Percentiles rank a stretch among this genome's conserved stretches.
These are phyloP conservation scores for Poeciliopsis turrubarensis DNA, from an alignment of 2,113 vertebrate species.

Conservation along the genomic window DNA sequence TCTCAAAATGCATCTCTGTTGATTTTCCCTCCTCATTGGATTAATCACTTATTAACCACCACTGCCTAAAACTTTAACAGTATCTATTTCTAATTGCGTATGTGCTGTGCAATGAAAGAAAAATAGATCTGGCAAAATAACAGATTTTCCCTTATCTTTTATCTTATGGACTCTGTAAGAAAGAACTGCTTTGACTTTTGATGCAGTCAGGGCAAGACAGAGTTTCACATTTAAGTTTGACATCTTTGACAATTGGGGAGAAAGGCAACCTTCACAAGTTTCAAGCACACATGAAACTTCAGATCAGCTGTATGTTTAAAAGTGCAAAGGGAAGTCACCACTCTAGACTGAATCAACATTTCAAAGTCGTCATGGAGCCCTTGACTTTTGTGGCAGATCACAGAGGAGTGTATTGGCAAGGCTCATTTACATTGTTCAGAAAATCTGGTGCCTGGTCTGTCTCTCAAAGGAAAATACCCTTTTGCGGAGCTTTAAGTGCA, in stretches of 20 bases:
- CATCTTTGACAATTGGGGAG: constrained; percentile 80
- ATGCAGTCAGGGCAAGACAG: constrained; percentile 68
- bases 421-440: constrained; percentile 85
- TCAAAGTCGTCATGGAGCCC: constrained; percentile 83
- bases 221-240: constrained; percentile 81
- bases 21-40: background rate
- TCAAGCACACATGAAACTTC: constrained; percentile 83
- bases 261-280: constrained; percentile 83
- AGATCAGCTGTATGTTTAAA: constrained; percentile 84
- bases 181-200: constrained; percentile 64
- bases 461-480: constrained; percentile 64
- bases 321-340: constrained; percentile 77
- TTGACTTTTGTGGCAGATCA: constrained; percentile 81
- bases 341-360: constrained; percentile 83
- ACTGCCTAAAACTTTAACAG: constrained; percentile 48
- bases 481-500: constrained; percentile 62
- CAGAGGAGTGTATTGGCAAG: constrained; percentile 79
- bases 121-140: constrained; percentile 15
- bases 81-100: constrained; percentile 13
- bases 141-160: constrained; percentile 52
- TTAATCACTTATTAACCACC: background rate
- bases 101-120: constrained; percentile 4
- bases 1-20: no score
- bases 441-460: constrained; percentile 64
- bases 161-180: constrained; percentile 64